Conservation (phyloP, 2,113 vertebrate species). For the Odocoileus virginianus region DNA sequence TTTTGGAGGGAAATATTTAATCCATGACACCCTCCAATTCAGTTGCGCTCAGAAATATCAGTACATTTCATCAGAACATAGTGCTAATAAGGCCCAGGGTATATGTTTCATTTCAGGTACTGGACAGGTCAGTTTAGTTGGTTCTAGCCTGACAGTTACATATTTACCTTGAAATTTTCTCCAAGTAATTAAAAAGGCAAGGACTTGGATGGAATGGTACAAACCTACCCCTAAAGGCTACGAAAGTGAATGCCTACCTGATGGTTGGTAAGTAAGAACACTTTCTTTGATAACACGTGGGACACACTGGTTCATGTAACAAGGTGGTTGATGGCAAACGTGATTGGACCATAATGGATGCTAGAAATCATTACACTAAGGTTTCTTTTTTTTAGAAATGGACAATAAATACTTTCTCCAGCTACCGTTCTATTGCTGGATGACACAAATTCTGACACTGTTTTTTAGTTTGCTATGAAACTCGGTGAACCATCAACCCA, state of each 20-base stretch:
- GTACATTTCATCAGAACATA: background rate
- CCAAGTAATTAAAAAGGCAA: constrained; percentile 10
- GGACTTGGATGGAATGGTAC: background rate
- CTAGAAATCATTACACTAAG: background rate
- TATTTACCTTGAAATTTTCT: background rate
- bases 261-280: background rate
- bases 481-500: constrained; percentile 14
- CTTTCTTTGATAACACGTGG: background rate
- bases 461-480: constrained; percentile 33
- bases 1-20: background rate
- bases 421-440: background rate
- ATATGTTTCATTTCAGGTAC: background rate
- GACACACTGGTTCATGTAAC: background rate
- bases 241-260: background rate
- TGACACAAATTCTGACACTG: background rate
- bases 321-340: background rate
- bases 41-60: background rate
- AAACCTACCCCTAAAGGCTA: background rate
- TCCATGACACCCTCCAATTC: background rate
- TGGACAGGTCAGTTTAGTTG: background rate
- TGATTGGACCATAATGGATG: background rate
- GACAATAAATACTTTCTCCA: background rate
- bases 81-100: background rate
- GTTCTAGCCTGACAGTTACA: background rate
- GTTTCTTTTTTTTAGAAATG: background rate